phyloP scores from a whole-genome alignment of 2,113 vertebrate genomes.

The Callipepla californica region DNA sequence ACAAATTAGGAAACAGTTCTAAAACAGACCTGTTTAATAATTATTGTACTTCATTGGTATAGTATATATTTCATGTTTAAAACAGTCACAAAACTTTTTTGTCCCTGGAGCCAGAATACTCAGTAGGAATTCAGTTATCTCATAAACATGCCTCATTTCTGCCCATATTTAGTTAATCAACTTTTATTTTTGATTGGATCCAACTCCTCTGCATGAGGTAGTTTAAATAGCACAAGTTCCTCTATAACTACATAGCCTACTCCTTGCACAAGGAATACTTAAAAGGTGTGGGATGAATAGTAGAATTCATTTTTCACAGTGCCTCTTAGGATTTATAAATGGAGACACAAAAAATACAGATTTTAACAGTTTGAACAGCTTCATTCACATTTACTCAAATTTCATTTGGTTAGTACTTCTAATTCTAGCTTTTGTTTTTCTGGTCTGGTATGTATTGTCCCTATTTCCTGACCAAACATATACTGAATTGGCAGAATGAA shows the following conservation, averaged over 20 bases:
- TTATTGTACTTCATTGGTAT: not conserved
- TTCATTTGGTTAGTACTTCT: not conserved
- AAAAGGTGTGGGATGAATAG: not conserved
- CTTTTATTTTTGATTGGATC: not conserved
- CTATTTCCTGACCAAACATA: not conserved
- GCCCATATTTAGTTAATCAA: not conserved
- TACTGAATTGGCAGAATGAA: not conserved
- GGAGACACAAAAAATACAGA: not conserved
- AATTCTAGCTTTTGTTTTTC: not conserved
- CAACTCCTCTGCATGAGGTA: not conserved
- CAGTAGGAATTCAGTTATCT: not conserved
- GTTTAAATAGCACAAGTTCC: not conserved
- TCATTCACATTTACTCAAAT: not conserved
- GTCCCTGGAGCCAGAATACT: not conserved
- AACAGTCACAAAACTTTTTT: fast-evolving
- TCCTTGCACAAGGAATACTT: not conserved
- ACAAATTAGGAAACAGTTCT: not conserved
- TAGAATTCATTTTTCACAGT: not conserved
- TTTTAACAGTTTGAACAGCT: not conserved
- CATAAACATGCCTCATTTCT: not conserved
- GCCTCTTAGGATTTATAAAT: not conserved
- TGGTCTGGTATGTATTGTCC: not conserved
- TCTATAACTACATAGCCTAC: not conserved
- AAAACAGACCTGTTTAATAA: not conserved
- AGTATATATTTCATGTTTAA: not conserved